phyloP scores from a whole-genome alignment of 2,797 vertebrate genomes.

The Champsocephalus gunnari region DNA sequence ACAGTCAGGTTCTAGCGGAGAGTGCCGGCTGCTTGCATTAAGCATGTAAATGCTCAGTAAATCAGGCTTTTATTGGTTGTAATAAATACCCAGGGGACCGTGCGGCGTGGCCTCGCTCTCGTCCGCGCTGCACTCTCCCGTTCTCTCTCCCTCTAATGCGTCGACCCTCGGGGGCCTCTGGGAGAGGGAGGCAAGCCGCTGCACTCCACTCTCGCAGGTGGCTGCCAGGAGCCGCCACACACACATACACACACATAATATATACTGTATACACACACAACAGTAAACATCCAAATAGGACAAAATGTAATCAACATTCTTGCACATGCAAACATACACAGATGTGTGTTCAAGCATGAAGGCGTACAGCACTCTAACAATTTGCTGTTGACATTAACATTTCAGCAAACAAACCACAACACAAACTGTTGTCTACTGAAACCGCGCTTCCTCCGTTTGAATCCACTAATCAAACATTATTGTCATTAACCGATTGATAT shows the following conservation, averaged over 20 bases:
- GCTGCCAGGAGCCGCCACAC: conserved; percentile 70
- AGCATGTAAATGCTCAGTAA: conserved; percentile 89
- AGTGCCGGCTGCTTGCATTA: conserved; percentile 86
- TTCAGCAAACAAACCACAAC: conserved; percentile 48
- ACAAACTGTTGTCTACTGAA: conserved; percentile 34
- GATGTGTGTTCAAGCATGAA: conserved; percentile 58
- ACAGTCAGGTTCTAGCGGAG: conserved; percentile 71
- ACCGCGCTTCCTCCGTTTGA: neutral
- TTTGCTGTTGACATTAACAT: conserved; percentile 58
- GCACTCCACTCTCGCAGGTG: conserved; percentile 79
- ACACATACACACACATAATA: conserved; percentile 40
- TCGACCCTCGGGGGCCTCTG: conserved; percentile 79
- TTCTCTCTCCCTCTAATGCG: conserved; percentile 83
- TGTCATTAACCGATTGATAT: conserved; percentile 9
- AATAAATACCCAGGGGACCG: conserved; percentile 88
- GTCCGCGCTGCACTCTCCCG: conserved; percentile 65
- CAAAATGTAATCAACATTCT: conserved; percentile 66
- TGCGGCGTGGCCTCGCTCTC: conserved; percentile 82
- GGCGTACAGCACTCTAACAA: conserved; percentile 41
- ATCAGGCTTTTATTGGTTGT: conserved; percentile 90
- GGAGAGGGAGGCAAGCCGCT: conserved; percentile 68
- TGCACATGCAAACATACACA: conserved; percentile 62
- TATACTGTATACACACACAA: conserved; percentile 50
- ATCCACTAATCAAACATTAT: neutral
- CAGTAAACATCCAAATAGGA: conserved; percentile 64